Evolutionary conservation across 2,888 invertebrate genomes (phyloP).

Genomic region (Actias luna): DNA sequence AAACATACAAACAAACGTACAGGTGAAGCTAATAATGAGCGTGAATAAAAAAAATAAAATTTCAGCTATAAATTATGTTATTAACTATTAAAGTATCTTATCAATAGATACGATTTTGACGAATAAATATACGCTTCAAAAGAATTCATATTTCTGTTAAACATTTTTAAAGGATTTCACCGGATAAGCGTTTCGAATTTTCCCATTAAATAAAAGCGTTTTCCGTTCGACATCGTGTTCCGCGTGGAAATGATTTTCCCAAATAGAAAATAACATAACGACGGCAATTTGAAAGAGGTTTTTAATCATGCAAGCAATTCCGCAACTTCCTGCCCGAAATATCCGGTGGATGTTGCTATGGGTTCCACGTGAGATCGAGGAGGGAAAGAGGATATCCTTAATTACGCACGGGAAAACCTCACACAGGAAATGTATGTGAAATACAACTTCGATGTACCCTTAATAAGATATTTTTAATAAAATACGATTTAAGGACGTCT

Average conservation of each 20-base stretch:
- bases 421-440: not conserved
- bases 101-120: not conserved
- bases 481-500: no score
- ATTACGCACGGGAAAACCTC: slow-evolving; percentile 22
- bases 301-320: slow-evolving; percentile 15
- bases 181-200: not conserved
- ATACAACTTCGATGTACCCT: not conserved
- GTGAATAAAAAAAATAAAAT: no score
- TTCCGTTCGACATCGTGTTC: not conserved
- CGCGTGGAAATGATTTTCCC: not conserved
- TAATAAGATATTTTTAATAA: no score
- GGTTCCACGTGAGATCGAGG: slow-evolving; percentile 21
- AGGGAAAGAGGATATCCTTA: slow-evolving; percentile 22
- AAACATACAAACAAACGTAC: no score
- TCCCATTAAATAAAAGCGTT: not conserved
- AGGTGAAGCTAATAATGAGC: no score
- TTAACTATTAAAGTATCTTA: no score
- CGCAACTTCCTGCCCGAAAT: slow-evolving; percentile 19
- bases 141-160: not conserved
- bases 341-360: slow-evolving; percentile 16
- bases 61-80: no score
- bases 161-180: not conserved
- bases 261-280: not conserved
- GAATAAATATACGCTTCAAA: not conserved
- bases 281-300: slow-evolving; percentile 9